These are phyloP conservation scores for Hydroisotoma schaefferi DNA, from an alignment of 2,888 invertebrate genomes.

Conservation along the genomic window DNA sequence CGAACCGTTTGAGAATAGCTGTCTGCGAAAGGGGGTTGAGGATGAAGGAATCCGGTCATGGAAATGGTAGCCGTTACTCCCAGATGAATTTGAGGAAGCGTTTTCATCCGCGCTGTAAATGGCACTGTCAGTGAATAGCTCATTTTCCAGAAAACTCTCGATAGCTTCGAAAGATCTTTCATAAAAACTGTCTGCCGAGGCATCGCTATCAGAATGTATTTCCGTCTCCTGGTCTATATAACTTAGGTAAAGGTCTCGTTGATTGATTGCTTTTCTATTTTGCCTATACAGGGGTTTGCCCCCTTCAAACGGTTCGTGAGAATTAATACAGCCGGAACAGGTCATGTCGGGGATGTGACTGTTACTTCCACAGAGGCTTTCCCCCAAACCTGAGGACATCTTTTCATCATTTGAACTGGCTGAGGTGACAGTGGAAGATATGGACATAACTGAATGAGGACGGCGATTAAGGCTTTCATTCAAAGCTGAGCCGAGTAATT, in stretches of 20 bases:
- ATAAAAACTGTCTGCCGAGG: constrained; percentile 67
- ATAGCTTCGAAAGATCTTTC: constrained; percentile 72
- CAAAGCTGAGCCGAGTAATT: constrained; percentile 57
- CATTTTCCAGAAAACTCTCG: constrained; percentile 65
- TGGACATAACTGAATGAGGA: constrained; percentile 57
- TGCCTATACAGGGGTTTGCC: constrained; percentile 47
- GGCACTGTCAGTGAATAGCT: constrained; percentile 74
- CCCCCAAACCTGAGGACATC: constrained; percentile 33
- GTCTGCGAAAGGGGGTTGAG: constrained; percentile 21
- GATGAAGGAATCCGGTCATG: constrained; percentile 25
- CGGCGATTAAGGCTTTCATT: constrained; percentile 48
- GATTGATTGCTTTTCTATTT: constrained; percentile 46
- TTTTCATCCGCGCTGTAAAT: constrained; percentile 72
- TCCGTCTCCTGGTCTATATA: constrained; percentile 49
- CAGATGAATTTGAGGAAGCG: constrained; percentile 41
- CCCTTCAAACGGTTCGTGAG: constrained; percentile 54
- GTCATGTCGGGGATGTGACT: constrained; percentile 3
- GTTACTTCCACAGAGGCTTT: constrained; percentile 21
- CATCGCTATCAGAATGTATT: constrained; percentile 52
- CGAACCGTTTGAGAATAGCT: constrained; percentile 22
- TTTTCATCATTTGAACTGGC: constrained; percentile 47
- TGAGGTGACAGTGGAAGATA: constrained; percentile 54
- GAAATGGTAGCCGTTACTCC: constrained; percentile 21
- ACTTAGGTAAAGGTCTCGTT: constrained; percentile 45
- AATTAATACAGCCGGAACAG: neutral